Base-by-base conservation (phyloP, 1,140 invertebrate species). In the Neodiprion virginianus region DNA sequence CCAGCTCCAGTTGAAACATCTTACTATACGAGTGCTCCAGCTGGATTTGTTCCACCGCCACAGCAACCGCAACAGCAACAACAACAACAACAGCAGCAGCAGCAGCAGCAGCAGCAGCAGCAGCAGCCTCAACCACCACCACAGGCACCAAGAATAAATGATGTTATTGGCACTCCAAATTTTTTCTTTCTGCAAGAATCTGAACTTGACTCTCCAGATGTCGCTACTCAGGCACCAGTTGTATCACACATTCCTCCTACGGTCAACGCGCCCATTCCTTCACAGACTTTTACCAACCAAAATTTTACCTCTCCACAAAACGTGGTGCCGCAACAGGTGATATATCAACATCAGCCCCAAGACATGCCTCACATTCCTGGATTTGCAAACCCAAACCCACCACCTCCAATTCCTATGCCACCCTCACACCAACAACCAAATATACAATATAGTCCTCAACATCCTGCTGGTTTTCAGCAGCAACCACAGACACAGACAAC, bases 211-310 rank as follows among this genome's bases (percentile, higher is more conserved):
- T 91, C 92, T 65, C 92, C 93, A 0, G 91, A 93, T 14, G 87
- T 89, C 14, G 17, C 28, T 8, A 79, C 83, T 53, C 85, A 85
- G 75, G 72, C 84, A 74, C 82, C 84, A 8, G 86, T 88, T 10
- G 84, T 86, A 67, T 79, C 87, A 68, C 87, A 88, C 78, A 90
- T 90, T 86, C 90, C 90, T 79, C 83, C 88, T 10, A 85, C 90
- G 9, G 89, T 90, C 3, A 91, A 90, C 17, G 89, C 87, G 68
- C 90, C 92, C 28, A 95, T 95, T 80, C 93, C 93, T 10, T 91
- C 93, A 8, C 93, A 95, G 84, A 95, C 94, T 47, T 95, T 94
- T 79, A 95, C 94, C 48, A 95, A 95, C 87, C 94, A 95, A 79
- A 93, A 92, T 75, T 95, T 92, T 78, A 86, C 88, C 28, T 86